A percentile compares a stretch with the other conserved stretches of the same genome.
These are phyloP conservation scores for Ophioninae sp. DNA, from an alignment of 2,888 invertebrate species.

Conservation along the genomic window DNA sequence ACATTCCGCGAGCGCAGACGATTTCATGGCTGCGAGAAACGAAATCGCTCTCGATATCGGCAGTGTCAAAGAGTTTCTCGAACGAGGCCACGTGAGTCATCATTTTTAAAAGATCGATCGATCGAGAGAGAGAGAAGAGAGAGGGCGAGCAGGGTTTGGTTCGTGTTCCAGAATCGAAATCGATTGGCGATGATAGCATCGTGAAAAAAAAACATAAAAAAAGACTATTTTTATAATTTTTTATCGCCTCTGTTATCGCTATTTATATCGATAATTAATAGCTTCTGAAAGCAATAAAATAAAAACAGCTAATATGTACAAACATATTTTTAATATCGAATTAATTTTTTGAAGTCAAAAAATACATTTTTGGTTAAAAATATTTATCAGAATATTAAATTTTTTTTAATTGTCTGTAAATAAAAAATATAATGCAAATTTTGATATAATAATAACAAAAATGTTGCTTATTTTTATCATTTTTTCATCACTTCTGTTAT, in stretches of 20 bases:
- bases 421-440: no score
- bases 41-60: constrained; percentile 98
- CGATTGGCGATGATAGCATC: background rate
- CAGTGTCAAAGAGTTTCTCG: constrained; percentile 78
- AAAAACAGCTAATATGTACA: no score
- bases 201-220: background rate
- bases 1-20: constrained; percentile 92
- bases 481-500: no score
- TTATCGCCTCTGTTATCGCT: background rate
- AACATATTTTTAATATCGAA: no score
- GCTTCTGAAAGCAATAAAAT: background rate
- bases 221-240: background rate
- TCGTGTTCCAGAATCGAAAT: background rate
- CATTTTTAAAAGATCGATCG: background rate
- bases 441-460: no score
- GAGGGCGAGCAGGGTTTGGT: background rate
- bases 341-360: no score
- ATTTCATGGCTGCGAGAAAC: constrained; percentile 96
- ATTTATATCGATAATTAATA: background rate
- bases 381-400: no score
- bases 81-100: constrained; percentile 74
- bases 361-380: no score
- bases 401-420: no score
- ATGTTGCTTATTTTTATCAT: no score
- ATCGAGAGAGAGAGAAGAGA: background rate